phyloP scores from a whole-genome alignment of 2,113 vertebrate species.

The Vidua macroura region DNA sequence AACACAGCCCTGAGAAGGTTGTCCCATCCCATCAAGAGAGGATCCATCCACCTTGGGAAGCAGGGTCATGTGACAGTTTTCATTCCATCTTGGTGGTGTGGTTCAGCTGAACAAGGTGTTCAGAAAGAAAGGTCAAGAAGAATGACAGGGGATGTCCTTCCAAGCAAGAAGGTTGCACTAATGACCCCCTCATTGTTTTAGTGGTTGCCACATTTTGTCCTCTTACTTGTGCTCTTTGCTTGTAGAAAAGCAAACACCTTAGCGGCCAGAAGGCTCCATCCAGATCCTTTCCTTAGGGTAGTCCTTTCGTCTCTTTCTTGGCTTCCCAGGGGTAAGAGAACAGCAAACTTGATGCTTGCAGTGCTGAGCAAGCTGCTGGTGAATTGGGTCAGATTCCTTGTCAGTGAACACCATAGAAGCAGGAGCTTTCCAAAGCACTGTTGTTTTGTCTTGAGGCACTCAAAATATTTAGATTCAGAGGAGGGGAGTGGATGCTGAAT shows the following conservation, averaged over 20 bases:
- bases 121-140: neutral
- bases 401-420: neutral
- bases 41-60: neutral
- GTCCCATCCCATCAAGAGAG: neutral
- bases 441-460: neutral
- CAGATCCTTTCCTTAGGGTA: neutral
- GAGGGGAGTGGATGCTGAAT: rapidly evolving
- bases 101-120: neutral
- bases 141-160: neutral
- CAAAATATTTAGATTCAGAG: neutral
- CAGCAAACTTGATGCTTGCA: neutral
- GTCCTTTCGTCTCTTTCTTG: neutral
- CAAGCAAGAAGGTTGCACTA: neutral
- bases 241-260: neutral
- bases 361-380: neutral
- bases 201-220: neutral
- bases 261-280: neutral
- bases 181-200: neutral
- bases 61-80: neutral
- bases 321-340: neutral
- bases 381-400: neutral
- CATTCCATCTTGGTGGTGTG: neutral
- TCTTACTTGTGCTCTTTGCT: neutral
- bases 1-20: neutral
- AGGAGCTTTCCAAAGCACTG: neutral